Conservation (phyloP, 2,797 vertebrate species). For the Mionectes olivaceus region DNA sequence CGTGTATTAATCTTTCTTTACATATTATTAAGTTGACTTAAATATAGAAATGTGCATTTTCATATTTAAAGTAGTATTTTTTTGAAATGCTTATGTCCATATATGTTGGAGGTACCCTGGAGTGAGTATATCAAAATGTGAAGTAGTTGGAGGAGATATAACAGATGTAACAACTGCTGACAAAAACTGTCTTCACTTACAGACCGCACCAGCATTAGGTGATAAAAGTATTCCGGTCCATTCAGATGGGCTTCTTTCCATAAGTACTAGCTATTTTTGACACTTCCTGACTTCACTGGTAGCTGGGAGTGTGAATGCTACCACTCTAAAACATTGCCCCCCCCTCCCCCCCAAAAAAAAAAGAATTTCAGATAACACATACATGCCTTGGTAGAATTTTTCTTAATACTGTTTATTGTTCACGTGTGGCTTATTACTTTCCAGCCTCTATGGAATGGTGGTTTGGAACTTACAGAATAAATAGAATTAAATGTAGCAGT, state of each 20-base stretch:
- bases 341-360: neutral
- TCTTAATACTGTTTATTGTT: neutral
- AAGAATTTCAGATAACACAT: neutral
- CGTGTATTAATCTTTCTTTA: neutral
- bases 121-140: neutral
- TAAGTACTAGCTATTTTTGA: neutral
- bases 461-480: neutral
- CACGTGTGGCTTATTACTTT: neutral
- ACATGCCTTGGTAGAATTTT: neutral
- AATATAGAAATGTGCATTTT: neutral
- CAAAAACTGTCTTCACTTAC: neutral
- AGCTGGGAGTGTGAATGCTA: neutral
- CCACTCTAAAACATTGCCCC: neutral
- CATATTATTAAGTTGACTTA: neutral
- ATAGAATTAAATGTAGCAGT: neutral
- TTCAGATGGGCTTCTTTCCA: neutral
- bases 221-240: neutral
- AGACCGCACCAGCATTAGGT: neutral
- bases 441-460: neutral
- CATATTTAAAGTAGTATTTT: neutral
- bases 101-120: neutral
- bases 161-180: neutral
- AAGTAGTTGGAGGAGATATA: neutral
- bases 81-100: neutral
- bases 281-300: neutral